Base-by-base conservation (phyloP, 2,113 vertebrate species). In the Dipodomys stephensi region DNA sequence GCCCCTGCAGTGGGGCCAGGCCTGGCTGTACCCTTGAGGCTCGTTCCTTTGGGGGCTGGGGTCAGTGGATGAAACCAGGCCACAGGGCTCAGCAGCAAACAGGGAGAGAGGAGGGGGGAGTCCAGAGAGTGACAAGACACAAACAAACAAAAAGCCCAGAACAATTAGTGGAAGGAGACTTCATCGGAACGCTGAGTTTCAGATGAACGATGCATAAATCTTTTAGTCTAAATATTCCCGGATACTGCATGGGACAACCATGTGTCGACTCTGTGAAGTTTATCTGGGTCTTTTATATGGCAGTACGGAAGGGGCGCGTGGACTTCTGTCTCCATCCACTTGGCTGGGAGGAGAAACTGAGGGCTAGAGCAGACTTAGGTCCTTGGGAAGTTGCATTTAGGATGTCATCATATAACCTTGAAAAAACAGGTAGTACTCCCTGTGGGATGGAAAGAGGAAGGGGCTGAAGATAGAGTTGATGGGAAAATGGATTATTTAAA, bases 121-220 rank as follows among this genome's bases (percentile, higher is more conserved):
- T 13, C 53, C 53, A 16, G 53, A 16, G 53, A 57, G 53, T 18
- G 15, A 57, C 53, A 16, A 57, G 4, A 57, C 53, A 57, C 49
- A 3, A 12, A 49, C 53, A 57, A 57, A 57, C 53, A 57, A 57
- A 57, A 49, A 15, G 10, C 10, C 73, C 44, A 76, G 23, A 4
- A 49, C 23, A 46, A 28, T 23, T 73, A 72, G 46, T 78, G 35
- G 79, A 30, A 67, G 53, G 12, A 30, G 39, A 87, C 74, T 44
- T 71, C 57, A 77, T 18, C 53, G 6, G 49, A 93, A 85, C 74
- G 57, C 65, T 77, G 20, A 84, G 74, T 78, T 83, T 86, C 85
- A 69, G 32, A 35, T 39, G 30, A 73, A 25, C 19, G 71, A 53
- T 23, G 22, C 79, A 62, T 71, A 57, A 53, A 11, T 12, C 44